A percentile compares a stretch with the other conserved stretches of the same genome.
Conservation (phyloP, 2,888 invertebrate genomes). For the Macrosoma leucophasiata region DNA sequence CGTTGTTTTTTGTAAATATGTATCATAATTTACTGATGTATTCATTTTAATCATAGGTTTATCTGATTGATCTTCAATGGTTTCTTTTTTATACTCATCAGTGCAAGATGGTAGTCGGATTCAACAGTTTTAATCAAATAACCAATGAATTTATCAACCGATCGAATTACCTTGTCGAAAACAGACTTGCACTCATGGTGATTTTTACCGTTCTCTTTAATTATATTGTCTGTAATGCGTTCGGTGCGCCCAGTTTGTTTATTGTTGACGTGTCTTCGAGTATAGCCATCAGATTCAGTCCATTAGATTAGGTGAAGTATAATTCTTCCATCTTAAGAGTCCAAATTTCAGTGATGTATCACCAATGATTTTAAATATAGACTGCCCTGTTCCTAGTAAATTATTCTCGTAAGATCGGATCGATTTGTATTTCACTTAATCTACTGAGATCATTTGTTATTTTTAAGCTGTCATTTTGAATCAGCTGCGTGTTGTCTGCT, state of each 20-base stretch:
- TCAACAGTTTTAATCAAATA: conserved; percentile 17
- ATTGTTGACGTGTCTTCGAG: conserved; percentile 63
- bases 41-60: conserved; percentile 56
- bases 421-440: conserved; percentile 55
- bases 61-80: conserved; percentile 44
- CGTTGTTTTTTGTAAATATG: conserved; percentile 75
- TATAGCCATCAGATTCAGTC: conserved; percentile 35
- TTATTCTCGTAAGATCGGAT: conserved; percentile 44
- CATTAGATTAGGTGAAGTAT: conserved; percentile 65
- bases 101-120: conserved; percentile 31
- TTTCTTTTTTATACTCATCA: conserved; percentile 41
- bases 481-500: conserved; percentile 36
- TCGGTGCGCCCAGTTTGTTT: conserved; percentile 25
- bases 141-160: conserved; percentile 25
- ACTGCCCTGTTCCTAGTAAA: conserved; percentile 66
- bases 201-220: conserved; percentile 26
- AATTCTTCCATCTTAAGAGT: conserved; percentile 42
- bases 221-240: conserved; percentile 32
- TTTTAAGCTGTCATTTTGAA: conserved; percentile 20
- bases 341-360: conserved; percentile 70
- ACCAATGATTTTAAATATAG: conserved; percentile 69
- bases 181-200: conserved; percentile 35
- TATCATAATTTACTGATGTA: conserved; percentile 64
- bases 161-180: conserved; percentile 26
- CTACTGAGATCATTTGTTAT: conserved; percentile 43